phyloP scores from a whole-genome alignment of 2,888 invertebrate species.

The Yponomeuta evonymella region DNA sequence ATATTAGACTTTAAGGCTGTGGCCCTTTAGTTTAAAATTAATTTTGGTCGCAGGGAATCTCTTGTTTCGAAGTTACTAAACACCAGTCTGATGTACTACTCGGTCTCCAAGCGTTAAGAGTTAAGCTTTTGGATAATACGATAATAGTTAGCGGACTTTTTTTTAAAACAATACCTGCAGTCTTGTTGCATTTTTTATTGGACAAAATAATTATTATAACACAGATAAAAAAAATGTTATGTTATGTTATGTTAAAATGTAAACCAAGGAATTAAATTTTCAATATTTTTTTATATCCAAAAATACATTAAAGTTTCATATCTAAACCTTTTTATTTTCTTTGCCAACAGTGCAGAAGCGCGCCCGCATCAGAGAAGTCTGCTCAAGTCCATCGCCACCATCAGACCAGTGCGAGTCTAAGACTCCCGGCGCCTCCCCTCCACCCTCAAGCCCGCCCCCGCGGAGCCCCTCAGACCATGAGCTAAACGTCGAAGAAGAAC shows the following conservation, averaged over 20 bases:
- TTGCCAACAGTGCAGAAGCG: slow-evolving; percentile 69
- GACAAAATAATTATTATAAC: no score
- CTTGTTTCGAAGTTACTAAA: background rate
- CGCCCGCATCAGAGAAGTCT: slow-evolving; percentile 65
- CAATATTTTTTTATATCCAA: no score
- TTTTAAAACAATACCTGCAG: no score
- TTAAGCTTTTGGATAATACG: no score
- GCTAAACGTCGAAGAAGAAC: slow-evolving; percentile 75
- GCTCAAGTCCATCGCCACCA: slow-evolving; percentile 56
- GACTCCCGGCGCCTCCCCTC: slow-evolving; percentile 51
- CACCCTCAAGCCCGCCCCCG: slow-evolving; percentile 58
- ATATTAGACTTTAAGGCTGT: background rate
- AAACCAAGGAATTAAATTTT: no score
- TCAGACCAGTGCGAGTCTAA: slow-evolving; percentile 38
- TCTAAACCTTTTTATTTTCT: background rate
- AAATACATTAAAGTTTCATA: no score
- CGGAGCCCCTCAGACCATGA: slow-evolving; percentile 69
- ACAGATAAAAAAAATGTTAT: no score
- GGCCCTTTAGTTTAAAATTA: background rate
- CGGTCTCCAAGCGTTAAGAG: background rate
- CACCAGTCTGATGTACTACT: background rate
- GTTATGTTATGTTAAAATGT: no score
- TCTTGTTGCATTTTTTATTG: no score
- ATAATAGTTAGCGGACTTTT: no score
- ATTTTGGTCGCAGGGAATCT: background rate